These are phyloP conservation scores for Lamellibrachia satsuma DNA, from an alignment of 2,888 invertebrate species.

Conservation along the genomic window DNA sequence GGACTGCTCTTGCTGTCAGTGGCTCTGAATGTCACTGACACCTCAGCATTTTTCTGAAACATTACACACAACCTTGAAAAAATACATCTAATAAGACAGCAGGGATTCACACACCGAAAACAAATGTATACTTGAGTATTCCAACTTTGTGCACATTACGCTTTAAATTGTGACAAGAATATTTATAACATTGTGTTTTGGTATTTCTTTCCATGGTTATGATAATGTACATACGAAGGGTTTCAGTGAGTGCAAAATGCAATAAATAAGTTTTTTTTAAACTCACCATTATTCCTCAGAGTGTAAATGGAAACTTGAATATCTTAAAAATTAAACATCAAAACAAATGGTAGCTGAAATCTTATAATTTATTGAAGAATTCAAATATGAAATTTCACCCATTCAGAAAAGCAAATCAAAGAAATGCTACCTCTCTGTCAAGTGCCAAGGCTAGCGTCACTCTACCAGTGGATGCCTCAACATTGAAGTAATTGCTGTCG, in stretches of 20 bases:
- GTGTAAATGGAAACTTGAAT: no score
- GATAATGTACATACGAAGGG: no score
- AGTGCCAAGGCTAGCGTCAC: neutral
- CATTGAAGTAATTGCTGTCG: neutral
- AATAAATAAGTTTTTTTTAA: no score
- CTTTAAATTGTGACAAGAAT: neutral
- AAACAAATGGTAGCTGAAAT: neutral
- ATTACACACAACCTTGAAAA: neutral
- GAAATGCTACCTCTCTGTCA: neutral
- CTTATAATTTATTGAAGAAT: neutral
- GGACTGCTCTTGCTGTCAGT: neutral
- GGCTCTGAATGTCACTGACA: neutral
- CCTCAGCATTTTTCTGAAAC: neutral
- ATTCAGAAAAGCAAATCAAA: neutral
- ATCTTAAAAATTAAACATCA: no score
- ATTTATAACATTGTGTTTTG: neutral
- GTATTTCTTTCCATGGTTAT: neutral
- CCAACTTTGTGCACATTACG: neutral
- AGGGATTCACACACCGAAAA: neutral
- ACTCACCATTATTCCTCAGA: no score
- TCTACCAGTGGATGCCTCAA: neutral
- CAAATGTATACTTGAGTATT: neutral
- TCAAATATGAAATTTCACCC: neutral
- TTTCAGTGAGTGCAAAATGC: no score
- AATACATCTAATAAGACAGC: neutral